A percentile compares a stretch with the other conserved stretches of the same genome.
These are phyloP conservation scores for Marronus borbonicus DNA, from an alignment of 2,888 invertebrate genomes.

Conservation along the genomic window DNA sequence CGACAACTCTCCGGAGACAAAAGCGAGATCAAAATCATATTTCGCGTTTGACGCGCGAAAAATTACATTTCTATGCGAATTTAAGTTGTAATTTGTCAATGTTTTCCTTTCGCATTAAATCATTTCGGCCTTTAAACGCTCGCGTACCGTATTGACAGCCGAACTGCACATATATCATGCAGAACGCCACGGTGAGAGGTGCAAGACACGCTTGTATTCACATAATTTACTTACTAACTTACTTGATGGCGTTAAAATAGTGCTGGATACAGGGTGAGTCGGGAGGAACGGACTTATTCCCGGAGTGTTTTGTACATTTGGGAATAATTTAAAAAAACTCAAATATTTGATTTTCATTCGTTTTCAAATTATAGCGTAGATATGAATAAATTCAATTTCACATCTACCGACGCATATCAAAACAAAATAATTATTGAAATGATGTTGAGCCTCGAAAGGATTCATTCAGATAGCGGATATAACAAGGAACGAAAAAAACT, in stretches of 20 bases:
- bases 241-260: not conserved
- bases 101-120: conserved; percentile 44
- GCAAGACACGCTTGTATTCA: not conserved
- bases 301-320: no score
- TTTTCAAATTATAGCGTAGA: no score
- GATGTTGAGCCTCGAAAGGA: no score
- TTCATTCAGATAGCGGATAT: no score
- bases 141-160: conserved; percentile 34
- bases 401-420: no score
- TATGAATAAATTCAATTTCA: no score
- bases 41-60: conserved; percentile 67
- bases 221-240: conserved; percentile 5
- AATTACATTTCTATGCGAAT: conserved; percentile 67
- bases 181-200: not conserved
- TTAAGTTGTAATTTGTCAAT: conserved; percentile 65
- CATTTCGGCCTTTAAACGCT: conserved; percentile 35
- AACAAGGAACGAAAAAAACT: no score
- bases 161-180: conserved; percentile 29
- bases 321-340: no score
- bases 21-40: conserved; percentile 68
- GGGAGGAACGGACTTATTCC: no score
- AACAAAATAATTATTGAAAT: no score
- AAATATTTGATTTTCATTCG: no score
- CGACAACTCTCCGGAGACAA: conserved; percentile 65
- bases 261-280: no score